Percentiles rank a stretch among this genome's conserved stretches.
Conservation (phyloP, 1,140 invertebrate species). For the Phocides pigmalion region DNA sequence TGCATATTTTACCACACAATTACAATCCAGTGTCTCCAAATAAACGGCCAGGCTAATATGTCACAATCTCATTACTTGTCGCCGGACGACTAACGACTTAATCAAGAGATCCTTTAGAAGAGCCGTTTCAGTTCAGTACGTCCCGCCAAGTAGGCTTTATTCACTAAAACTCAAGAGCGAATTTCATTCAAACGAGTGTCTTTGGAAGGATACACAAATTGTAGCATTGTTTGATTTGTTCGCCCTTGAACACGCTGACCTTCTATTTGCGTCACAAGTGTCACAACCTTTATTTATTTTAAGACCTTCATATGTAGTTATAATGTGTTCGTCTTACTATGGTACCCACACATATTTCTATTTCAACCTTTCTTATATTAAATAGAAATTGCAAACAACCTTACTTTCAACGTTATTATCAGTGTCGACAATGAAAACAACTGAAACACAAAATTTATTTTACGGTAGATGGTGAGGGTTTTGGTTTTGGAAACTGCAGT, state of each 20-base stretch:
- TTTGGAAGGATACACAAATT: neutral
- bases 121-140: conserved; percentile 9
- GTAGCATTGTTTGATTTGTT: conserved; percentile 13
- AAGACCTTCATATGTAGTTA: conserved; percentile 1
- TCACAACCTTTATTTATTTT: conserved; percentile 14
- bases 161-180: neutral
- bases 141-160: neutral
- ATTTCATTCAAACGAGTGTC: neutral
- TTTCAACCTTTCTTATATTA: neutral
- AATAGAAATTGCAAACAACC: neutral
- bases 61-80: conserved; percentile 6
- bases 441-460: no score
- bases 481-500: no score
- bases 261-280: conserved; percentile 13
- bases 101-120: conserved; percentile 20
- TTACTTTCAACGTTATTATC: no score
- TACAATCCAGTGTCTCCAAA: neutral
- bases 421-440: no score
- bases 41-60: conserved; percentile 2
- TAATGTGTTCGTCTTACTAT: neutral
- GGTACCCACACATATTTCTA: no score
- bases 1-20: neutral
- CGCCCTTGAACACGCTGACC: conserved; percentile 19
- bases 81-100: conserved; percentile 21
- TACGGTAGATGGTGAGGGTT: no score